These are phyloP conservation scores for Phenganax marumi DNA, from an alignment of 92 coral and sea anemone species.

Conservation along the genomic window DNA sequence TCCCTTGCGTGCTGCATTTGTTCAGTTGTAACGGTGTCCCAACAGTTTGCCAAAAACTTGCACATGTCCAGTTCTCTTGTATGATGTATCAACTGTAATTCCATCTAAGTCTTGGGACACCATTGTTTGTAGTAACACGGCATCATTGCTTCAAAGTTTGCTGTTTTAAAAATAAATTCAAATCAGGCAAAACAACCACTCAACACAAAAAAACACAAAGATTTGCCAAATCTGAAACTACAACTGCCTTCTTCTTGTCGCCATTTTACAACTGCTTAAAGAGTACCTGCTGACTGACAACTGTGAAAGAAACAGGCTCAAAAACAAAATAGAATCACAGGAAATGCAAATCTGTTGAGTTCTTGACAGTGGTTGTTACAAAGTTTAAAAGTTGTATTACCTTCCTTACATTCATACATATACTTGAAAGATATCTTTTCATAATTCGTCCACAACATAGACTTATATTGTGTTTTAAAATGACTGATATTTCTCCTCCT, in stretches of 20 bases:
- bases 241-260: neutral
- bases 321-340: neutral
- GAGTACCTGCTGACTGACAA: constrained; percentile 4
- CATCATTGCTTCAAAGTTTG: neutral
- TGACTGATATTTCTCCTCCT: constrained; percentile 54
- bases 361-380: neutral
- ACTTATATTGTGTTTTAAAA: no score
- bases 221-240: constrained; percentile 8
- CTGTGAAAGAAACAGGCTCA: constrained; percentile 17
- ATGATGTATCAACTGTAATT: neutral
- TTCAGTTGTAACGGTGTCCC: neutral
- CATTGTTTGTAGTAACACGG: constrained; percentile 2
- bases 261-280: neutral
- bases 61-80: neutral
- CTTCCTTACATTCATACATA: no score
- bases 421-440: no score
- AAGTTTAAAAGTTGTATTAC: constrained; percentile 8
- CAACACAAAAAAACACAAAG: neutral
- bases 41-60: constrained; percentile 1
- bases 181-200: neutral
- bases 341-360: neutral
- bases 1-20: neutral
- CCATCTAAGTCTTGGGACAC: neutral
- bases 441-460: no score
- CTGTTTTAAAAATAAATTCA: neutral